Percentiles rank a stretch among this genome's conserved stretches.
These are phyloP conservation scores for Brienomyrus longianalis DNA, from an alignment of 2,113 vertebrate genomes.

Conservation along the genomic window DNA sequence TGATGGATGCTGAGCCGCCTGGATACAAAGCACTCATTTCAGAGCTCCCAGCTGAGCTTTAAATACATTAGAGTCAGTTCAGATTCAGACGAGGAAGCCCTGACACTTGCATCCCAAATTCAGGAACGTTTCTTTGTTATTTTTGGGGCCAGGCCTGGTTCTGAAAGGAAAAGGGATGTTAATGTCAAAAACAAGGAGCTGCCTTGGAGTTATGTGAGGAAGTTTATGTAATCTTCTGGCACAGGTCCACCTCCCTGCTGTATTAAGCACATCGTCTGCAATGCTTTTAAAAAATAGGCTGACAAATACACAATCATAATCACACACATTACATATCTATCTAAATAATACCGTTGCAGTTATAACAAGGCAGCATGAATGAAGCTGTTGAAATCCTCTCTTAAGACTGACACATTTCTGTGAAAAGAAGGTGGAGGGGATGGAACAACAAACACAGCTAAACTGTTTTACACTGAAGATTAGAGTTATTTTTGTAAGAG, in stretches of 20 bases:
- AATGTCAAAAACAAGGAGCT: conserved; percentile 9
- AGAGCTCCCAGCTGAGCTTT: not conserved
- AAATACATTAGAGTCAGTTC: not conserved
- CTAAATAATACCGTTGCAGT: not conserved
- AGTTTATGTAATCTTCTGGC: conserved; percentile 8
- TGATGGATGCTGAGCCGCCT: not conserved
- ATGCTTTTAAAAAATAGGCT: not conserved
- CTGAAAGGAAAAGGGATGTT: conserved; percentile 16
- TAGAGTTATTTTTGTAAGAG: not conserved
- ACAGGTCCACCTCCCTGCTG: not conserved
- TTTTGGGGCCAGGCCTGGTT: not conserved
- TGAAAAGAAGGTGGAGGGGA: not conserved
- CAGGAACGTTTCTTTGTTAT: conserved; percentile 1
- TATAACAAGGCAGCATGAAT: not conserved
- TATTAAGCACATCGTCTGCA: conserved; percentile 1
- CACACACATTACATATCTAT: conserved; percentile 20
- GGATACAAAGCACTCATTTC: not conserved
- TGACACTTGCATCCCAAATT: not conserved
- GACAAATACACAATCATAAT: conserved; percentile 4
- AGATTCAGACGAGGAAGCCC: not conserved
- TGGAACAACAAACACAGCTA: not conserved
- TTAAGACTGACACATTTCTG: not conserved
- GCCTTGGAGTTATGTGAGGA: conserved; percentile 18
- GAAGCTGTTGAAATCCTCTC: not conserved
- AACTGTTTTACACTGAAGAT: not conserved